A percentile compares a stretch with the other conserved stretches of the same genome.
These are phyloP conservation scores for Ptychochromis oligacanthus DNA, from an alignment of 2,113 vertebrate genomes.

Conservation along the genomic window DNA sequence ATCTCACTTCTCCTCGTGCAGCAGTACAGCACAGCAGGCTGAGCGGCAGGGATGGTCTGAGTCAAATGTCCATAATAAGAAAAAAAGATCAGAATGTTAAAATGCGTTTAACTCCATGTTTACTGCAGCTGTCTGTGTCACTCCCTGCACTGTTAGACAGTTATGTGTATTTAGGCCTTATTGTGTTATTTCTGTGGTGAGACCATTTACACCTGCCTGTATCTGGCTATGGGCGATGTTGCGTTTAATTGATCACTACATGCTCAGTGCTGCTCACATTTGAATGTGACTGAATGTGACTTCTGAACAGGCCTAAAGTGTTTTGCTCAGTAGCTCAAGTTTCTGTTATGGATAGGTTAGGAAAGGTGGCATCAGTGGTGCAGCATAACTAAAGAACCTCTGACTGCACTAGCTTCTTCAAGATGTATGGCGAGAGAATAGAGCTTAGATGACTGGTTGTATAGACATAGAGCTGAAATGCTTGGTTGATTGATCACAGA, in stretches of 20 bases:
- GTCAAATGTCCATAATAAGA: background rate
- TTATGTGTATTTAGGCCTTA: background rate
- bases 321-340: background rate
- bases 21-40: background rate
- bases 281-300: background rate
- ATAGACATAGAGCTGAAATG: too few relatives aligned
- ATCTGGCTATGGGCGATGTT: background rate
- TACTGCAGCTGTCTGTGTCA: background rate
- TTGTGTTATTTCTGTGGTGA: background rate
- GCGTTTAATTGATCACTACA: background rate
- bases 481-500: background rate
- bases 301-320: background rate
- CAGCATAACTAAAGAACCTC: background rate
- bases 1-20: background rate
- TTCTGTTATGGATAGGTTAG: background rate
- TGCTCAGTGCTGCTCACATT: too few relatives aligned
- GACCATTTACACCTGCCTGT: background rate
- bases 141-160: background rate
- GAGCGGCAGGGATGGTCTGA: background rate
- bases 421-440: too few relatives aligned
- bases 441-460: background rate
- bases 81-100: too few relatives aligned
- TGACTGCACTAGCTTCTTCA: too few relatives aligned
- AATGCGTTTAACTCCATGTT: background rate
- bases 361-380: background rate